Conservation (phyloP, 2,888 invertebrate species). For the Acleris emargana region DNA sequence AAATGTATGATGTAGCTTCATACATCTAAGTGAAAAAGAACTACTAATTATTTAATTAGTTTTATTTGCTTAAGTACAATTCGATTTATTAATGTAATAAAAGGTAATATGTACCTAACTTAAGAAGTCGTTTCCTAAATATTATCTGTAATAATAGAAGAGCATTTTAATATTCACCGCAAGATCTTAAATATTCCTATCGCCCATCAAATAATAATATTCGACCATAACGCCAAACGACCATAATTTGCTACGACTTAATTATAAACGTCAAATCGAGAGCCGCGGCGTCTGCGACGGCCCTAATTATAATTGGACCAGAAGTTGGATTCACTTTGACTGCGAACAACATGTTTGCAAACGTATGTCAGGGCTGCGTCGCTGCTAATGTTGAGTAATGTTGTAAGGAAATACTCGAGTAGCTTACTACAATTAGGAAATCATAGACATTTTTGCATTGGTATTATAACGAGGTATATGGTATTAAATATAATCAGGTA, state of each 20-base stretch:
- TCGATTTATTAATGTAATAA: too few species aligned
- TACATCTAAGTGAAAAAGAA: too few species aligned
- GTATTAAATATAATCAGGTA: too few species aligned
- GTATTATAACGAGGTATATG: too few species aligned
- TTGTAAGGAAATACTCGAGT: constrained; percentile 15
- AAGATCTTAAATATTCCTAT: constrained; percentile 1
- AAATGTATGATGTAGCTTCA: too few species aligned
- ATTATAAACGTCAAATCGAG: constrained; percentile 12
- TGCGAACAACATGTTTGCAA: constrained; percentile 33
- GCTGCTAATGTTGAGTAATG: constrained; percentile 33
- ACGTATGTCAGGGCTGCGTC: constrained; percentile 25
- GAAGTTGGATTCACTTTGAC: constrained; percentile 29
- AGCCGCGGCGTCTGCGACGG: constrained; percentile 7
- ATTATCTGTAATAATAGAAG: constrained; percentile 7
- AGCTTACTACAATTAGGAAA: too few species aligned
- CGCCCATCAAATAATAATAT: constrained; percentile 3
- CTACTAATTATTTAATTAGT: too few species aligned
- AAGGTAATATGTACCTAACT: too few species aligned
- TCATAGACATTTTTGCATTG: too few species aligned
- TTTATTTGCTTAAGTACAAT: too few species aligned
- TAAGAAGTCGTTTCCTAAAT: too few species aligned
- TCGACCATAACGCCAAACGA: constrained; percentile 8
- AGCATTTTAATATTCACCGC: background rate
- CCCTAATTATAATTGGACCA: constrained; percentile 33
- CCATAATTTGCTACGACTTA: constrained; percentile 11